Conservation (phyloP, 2,888 invertebrate species). For the Mythimna albipuncta region DNA sequence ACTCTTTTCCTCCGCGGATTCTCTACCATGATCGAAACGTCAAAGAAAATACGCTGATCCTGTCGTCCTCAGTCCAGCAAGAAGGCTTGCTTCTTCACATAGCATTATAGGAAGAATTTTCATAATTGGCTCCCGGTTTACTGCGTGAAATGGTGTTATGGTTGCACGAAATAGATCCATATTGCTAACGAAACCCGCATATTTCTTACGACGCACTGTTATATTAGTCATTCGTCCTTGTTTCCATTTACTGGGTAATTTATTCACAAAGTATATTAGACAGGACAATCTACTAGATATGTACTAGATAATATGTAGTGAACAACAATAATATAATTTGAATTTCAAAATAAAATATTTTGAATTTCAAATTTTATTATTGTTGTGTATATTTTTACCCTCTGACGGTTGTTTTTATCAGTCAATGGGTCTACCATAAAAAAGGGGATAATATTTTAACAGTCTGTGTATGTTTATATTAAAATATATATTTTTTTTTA, state of each 20-base stretch:
- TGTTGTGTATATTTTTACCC: constrained; percentile 10
- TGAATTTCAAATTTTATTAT: constrained; percentile 9
- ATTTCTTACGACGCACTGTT: constrained; percentile 3
- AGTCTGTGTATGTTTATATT: no score
- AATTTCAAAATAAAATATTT: constrained; percentile 22
- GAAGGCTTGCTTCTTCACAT: no score
- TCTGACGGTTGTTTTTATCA: not conserved
- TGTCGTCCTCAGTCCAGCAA: no score
- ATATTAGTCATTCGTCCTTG: constrained; percentile 20
- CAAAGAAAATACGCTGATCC: no score
- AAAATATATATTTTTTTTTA: no score
- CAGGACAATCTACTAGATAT: constrained; percentile 1
- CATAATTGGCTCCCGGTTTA: not conserved
- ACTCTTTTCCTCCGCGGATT: no score
- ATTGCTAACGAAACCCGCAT: not conserved
- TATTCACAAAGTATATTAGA: constrained; percentile 26
- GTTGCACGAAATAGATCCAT: not conserved
- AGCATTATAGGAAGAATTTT: not conserved
- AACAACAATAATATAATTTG: not conserved
- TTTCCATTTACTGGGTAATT: constrained; percentile 10
- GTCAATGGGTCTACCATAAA: no score
- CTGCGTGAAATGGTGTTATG: not conserved
- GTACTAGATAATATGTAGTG: not conserved
- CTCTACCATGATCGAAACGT: no score
- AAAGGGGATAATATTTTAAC: no score